phyloP scores from a whole-genome alignment of 92 coral and sea anemone genomes.

The Heliopora coerulea region DNA sequence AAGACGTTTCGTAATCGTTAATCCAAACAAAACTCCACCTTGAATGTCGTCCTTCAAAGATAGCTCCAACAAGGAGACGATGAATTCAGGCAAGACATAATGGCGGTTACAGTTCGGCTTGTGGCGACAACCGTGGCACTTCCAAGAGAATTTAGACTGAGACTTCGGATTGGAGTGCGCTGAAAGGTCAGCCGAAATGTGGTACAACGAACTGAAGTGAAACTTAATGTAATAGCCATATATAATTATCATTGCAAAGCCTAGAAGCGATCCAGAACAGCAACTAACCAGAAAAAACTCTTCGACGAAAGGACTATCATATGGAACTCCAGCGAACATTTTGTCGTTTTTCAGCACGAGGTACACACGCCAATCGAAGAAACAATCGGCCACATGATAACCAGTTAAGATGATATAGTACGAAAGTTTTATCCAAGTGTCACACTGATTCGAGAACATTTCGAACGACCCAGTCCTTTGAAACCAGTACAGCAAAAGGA shows the following conservation, averaged over 20 bases:
- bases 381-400: conserved; percentile 15
- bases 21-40: not conserved
- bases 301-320: not conserved
- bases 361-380: conserved; percentile 18
- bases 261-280: conserved; percentile 1
- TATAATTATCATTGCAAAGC: not conserved
- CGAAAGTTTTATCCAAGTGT: too few relatives aligned
- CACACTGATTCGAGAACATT: too few relatives aligned
- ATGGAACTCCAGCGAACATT: conserved; percentile 8
- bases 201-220: not conserved
- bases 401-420: not conserved
- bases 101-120: not conserved
- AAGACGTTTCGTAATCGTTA: too few relatives aligned
- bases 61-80: conserved; percentile 8
- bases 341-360: not conserved
- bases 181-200: too few relatives aligned
- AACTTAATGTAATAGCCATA: conserved; percentile 22
- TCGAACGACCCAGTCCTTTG: too few relatives aligned
- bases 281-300: conserved; percentile 6
- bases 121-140: too few relatives aligned
- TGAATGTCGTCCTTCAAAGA: conserved; percentile 14
- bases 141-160: too few relatives aligned
- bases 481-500: too few relatives aligned
- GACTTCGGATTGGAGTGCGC: too few relatives aligned
- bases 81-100: not conserved